Evolutionary conservation across 2,113 vertebrate genomes (phyloP).

Genomic region (Nothobranchius kuhntae): DNA sequence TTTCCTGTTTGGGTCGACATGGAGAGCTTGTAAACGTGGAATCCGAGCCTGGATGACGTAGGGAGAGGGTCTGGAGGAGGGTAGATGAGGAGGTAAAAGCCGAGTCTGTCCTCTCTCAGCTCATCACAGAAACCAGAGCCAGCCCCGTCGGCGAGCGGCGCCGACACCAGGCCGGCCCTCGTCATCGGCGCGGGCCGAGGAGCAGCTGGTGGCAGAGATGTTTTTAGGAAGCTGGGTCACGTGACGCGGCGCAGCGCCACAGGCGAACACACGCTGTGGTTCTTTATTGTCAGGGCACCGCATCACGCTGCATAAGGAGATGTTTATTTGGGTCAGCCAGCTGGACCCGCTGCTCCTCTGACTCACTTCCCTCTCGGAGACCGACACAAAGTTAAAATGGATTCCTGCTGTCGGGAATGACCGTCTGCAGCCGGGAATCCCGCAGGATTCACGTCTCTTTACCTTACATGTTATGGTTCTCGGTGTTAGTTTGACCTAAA

Average conservation of each 20-base stretch:
- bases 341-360: neutral
- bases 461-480: too few species aligned
- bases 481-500: too few species aligned
- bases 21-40: too few species aligned
- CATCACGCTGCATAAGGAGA: constrained; percentile 22
- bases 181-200: constrained; percentile 28
- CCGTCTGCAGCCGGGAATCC: too few species aligned
- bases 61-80: neutral
- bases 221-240: constrained; percentile 35
- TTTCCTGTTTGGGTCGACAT: constrained; percentile 14
- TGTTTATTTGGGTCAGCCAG: constrained; percentile 60
- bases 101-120: constrained; percentile 17
- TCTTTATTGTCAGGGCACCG: constrained; percentile 24
- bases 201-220: constrained; percentile 42
- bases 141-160: neutral
- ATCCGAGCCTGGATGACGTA: neutral
- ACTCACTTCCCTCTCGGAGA: too few species aligned
- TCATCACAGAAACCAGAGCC: neutral
- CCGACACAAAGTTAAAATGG: too few species aligned
- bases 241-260: constrained; percentile 37
- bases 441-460: too few species aligned
- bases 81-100: too few species aligned
- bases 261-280: constrained; percentile 12
- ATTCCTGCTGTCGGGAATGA: too few species aligned
- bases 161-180: neutral